Evolutionary conservation across 2,113 vertebrate genomes (phyloP).

Genomic region (Kryptolebias marmoratus): DNA sequence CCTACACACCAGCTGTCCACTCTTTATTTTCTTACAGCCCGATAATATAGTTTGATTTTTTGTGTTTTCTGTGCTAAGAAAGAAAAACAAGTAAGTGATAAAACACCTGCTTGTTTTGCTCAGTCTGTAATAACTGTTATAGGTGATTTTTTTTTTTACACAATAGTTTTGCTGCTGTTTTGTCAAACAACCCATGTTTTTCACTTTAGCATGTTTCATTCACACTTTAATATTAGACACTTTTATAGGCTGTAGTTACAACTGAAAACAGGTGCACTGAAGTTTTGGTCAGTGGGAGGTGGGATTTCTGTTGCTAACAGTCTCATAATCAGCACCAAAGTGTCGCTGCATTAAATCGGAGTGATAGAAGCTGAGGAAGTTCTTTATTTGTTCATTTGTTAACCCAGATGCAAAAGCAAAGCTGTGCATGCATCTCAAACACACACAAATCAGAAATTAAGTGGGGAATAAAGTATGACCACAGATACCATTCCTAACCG

Average conservation of each 20-base stretch:
- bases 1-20: neutral
- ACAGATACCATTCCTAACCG: neutral
- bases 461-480: neutral
- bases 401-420: neutral
- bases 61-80: neutral
- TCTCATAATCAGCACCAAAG: neutral
- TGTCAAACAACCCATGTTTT: neutral
- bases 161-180: neutral
- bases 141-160: constrained; percentile 1
- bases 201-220: constrained; percentile 5
- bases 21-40: neutral
- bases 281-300: neutral
- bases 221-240: neutral
- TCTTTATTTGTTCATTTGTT: neutral
- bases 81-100: neutral
- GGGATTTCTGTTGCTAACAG: neutral
- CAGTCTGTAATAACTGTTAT: constrained; percentile 11
- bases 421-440: neutral
- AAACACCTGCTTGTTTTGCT: neutral
- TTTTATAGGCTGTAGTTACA: neutral
- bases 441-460: neutral
- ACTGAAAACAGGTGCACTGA: constrained; percentile 1
- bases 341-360: neutral
- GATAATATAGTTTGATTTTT: neutral
- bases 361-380: neutral